Base-by-base conservation (phyloP, 2,797 vertebrate species). In the Bryconaethiops microstoma region DNA sequence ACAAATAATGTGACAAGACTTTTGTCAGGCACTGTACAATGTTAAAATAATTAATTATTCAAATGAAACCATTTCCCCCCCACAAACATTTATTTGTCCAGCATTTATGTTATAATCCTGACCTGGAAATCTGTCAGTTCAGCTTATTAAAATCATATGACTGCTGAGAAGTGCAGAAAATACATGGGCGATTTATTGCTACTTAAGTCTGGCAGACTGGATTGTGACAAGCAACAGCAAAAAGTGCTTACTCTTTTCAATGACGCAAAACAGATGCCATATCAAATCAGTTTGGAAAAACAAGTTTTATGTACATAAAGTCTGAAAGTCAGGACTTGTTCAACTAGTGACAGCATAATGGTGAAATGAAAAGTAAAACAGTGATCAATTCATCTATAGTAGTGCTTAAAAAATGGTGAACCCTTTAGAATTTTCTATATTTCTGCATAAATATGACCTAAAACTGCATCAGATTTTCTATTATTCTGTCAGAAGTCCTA, bases 61-160 rank as follows among this genome's bases (percentile, higher is more conserved):
- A 40, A 42, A 67, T 67, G 7, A 42, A 40, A 21, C 2, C 6
- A 14, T 50, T 45, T 23, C n/a, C n/a, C 1, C 29, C 40, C 67
- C 40, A 48, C 23, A 48, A 21, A 21, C 10, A 7, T 45, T 45
- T 10, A 45, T 45, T 45, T n/a, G n/a, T n/a, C n/a, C 40, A 42
- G 4, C 40, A 42, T 42, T 42, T 42, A 42, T 29, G 29, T 19
- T 65, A 65, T 4, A 65, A 65, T 42, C 63, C 16, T 0, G 2
- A 35, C 5, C 35, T 42, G 52, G 6, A 25, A 42, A 68, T n/a
- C 9, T 1, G 19, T 45, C 2, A 21, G 13, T 70, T 70, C 17
- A 69, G 67, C n/a, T 69, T 50, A 4, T 48, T 45, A 48, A 14
- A 50, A n/a, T 70, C 45, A 70, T 25, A 70, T 70, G 68, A 29